Evolutionary conservation across 2,888 invertebrate genomes (phyloP), one percentile per base, ranked within the genome.

Genomic region (Phragmatobia fuliginosa): DNA sequence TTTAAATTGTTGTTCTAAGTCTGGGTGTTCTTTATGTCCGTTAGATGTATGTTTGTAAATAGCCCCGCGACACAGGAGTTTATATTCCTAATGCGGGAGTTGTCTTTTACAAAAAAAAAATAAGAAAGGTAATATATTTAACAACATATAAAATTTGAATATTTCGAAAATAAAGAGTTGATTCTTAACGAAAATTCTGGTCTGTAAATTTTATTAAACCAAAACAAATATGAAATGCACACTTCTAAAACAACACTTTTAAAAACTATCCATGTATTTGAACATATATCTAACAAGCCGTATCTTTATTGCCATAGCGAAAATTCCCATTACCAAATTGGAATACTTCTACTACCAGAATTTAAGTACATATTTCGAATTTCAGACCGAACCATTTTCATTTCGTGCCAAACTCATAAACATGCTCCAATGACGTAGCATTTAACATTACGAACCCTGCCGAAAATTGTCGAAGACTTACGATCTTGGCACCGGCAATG

Each of bases 371-470:
- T 83, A 86, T 78, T 82, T 86, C 75, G 62, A 72, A 56, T 78
- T 61, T 73, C 75, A 82, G 80, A 79, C 81, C 72, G 72, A 75
- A 81, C 79, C 81, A 80, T 78, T 78, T 80, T 79, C 70, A 72
- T 73, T 72, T 76, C 82, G 85, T 87, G 88, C 89, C 88, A 88
- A 86, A 81, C 76, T 80, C 85, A 82, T 90, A 89, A 89, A 89
- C 83, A 85, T 79, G 81, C 76, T 83, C 78, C 76, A 76, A 78
- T 81, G 79, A 79, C 77, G 75, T 72, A 72, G 70, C 74, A 74
- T 72, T 79, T 77, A 77, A 69, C 62, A 66, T 72, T 73, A 32
- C 68, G 71, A 79, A 71, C 77, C 80, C 73, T 78, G 76, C 81
- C 74, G 81, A 81, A 78, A 73, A 84, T 83, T 80, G 74, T 68